Percentiles rank a stretch among this genome's conserved stretches.
Conservation (phyloP, 2,797 vertebrate species). For the Pseudochirops cupreus region DNA sequence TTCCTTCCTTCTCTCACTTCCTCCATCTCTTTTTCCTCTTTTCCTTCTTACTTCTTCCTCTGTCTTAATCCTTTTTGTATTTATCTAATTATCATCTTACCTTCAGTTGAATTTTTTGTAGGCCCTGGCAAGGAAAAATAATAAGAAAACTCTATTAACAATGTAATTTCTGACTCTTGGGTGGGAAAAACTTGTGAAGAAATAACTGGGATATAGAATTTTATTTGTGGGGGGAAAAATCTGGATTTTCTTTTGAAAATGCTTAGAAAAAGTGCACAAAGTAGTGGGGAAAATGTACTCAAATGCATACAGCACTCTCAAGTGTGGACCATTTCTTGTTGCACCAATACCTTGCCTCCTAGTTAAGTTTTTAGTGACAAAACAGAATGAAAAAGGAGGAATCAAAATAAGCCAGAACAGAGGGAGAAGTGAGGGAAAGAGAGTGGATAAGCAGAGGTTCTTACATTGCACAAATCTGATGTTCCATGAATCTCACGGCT, state of each 20-base stretch:
- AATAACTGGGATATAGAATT: neutral
- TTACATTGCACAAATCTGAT: neutral
- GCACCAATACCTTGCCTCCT: conserved; percentile 29
- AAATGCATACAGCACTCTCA: conserved; percentile 36
- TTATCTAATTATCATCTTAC: too few relatives aligned
- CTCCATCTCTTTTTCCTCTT: too few relatives aligned
- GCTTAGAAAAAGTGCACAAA: conserved; percentile 56
- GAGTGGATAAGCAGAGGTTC: neutral
- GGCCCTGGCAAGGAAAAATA: too few relatives aligned
- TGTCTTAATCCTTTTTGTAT: neutral
- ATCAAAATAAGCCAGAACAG: neutral
- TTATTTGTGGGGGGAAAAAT: neutral
- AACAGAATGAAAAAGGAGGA: conserved; percentile 41
- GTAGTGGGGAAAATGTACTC: conserved; percentile 9
- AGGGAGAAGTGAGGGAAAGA: neutral
- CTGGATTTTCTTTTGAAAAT: conserved; percentile 38
- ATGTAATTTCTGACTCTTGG: too few relatives aligned
- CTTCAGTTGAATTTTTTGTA: too few relatives aligned
- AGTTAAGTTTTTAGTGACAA: conserved; percentile 46
- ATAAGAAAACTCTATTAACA: too few relatives aligned
- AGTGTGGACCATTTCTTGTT: conserved; percentile 59
- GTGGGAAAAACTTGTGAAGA: neutral
- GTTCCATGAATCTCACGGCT: neutral
- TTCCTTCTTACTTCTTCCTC: too few relatives aligned
- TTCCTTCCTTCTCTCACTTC: too few relatives aligned